Evolutionary conservation across 2,888 invertebrate genomes (phyloP), one percentile per base, ranked within the genome.

Genomic region (Mythimna albipuncta): DNA sequence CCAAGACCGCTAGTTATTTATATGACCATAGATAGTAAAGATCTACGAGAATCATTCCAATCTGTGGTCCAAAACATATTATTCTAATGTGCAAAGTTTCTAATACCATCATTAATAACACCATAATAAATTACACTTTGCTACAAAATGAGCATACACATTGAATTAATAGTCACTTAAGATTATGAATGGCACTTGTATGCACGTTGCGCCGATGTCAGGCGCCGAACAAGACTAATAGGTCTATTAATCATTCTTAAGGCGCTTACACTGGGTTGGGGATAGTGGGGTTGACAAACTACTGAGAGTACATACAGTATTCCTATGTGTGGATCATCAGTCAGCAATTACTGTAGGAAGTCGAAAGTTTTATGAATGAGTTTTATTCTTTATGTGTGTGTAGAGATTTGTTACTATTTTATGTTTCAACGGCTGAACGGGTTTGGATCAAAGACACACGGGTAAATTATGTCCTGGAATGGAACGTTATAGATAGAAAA

Each of bases 161-260:
- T 75, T 75, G 67, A 79, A 83, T 85, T 85, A 75, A 82, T 85
- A 50, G 64, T 59, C 69, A 67, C 69, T 75, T 79, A 83, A 64
- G 66, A 64, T 59, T 72, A 72, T 66, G 62, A 65, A 72, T 75
- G 69, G 76, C 67, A 76, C 72, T 69, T 85, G 70, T 67, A 69
- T 71, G 67, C 76, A 83, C 74, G 57, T 73, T 83, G 83, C 61
- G 81, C 67, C 19, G 26, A 64, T 75, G 76, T 73, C 59, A 50
- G 38, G 58, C 83, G 32, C 73, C 66, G 50, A 85, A 72, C 75
- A 67, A 69, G 77, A 83, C 69, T 79, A 85, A 85, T 85, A 47
- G 69, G 21, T 47, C 77, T 21, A 83, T 85, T 83, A 71, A 85
- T 84, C 81, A 62, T 67, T 67, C 64, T 52, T 62, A 63, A 44